Percentiles rank a stretch among this genome's conserved stretches.
phyloP scores from a whole-genome alignment of 2,797 vertebrate genomes.

The Anableps anableps region DNA sequence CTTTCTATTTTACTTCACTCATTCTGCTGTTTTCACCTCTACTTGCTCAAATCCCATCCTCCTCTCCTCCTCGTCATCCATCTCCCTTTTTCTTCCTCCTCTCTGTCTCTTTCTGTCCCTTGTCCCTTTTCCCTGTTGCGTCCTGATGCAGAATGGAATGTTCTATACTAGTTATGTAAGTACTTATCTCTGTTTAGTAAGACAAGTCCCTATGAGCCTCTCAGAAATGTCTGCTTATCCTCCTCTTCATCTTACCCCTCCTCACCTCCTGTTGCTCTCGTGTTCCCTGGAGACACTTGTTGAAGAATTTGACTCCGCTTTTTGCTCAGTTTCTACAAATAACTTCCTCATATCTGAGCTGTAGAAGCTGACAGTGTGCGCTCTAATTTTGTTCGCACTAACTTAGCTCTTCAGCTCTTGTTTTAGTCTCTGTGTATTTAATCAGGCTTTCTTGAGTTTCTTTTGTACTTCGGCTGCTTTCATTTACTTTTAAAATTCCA shows the following conservation, averaged over 20 bases:
- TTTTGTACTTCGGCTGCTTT: neutral
- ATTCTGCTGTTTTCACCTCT: slow-evolving; percentile 11
- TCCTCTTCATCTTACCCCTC: slow-evolving; percentile 18
- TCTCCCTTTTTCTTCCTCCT: neutral
- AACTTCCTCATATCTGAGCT: slow-evolving; percentile 30
- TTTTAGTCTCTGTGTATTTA: neutral
- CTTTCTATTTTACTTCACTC: neutral
- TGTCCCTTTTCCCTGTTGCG: slow-evolving; percentile 63
- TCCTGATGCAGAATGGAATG: slow-evolving; percentile 90
- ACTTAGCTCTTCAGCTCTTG: neutral
- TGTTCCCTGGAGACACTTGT: slow-evolving; percentile 1
- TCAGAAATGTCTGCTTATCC: slow-evolving; percentile 35
- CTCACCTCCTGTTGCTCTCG: slow-evolving; percentile 19
- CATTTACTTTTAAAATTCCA: neutral
- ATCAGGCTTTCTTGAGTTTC: neutral
- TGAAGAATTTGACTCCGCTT: neutral
- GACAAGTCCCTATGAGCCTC: slow-evolving; percentile 32
- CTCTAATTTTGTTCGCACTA: neutral
- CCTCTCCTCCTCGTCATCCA: neutral
- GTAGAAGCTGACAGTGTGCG: neutral
- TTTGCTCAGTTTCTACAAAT: slow-evolving; percentile 23
- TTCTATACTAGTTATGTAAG: slow-evolving; percentile 95
- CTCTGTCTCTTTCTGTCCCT: slow-evolving; percentile 41
- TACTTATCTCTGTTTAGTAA: slow-evolving; percentile 74
- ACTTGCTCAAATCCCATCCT: slow-evolving; percentile 2